A percentile compares a stretch with the other conserved stretches of the same genome.
phyloP scores from a whole-genome alignment of 2,797 vertebrate genomes.

The Pristis pectinata region DNA sequence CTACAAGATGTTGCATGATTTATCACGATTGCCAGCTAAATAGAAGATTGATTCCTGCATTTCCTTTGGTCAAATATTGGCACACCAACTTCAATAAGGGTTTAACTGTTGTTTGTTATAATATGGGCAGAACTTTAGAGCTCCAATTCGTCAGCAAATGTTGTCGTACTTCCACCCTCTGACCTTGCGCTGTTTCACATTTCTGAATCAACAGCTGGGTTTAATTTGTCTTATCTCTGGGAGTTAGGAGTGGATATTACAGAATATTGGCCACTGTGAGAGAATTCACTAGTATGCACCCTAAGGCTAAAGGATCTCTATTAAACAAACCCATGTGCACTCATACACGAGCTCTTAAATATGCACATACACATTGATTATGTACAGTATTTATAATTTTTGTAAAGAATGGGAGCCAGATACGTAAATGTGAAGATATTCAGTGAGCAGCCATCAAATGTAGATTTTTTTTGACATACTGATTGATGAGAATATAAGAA shows the following conservation, averaged over 20 bases:
- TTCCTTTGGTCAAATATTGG: neutral
- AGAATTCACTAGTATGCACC: neutral
- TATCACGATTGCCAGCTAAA: neutral
- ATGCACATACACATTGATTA: neutral
- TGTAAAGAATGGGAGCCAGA: too few relatives aligned
- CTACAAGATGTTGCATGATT: neutral
- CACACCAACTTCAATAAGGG: neutral
- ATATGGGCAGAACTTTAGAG: neutral
- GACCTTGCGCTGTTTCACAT: neutral
- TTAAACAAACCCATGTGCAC: neutral
- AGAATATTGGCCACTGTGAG: neutral
- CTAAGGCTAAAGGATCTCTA: neutral
- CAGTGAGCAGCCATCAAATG: neutral
- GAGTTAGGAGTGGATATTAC: constrained; percentile 2
- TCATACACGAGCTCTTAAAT: too few relatives aligned
- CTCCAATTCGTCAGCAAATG: neutral
- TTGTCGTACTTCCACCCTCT: neutral
- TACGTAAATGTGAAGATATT: neutral
- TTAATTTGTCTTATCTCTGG: constrained; percentile 6
- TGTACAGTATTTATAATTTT: neutral
- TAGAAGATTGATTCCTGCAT: neutral
- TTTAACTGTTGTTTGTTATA: neutral
- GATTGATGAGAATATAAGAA: neutral
- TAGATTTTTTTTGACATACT: neutral
- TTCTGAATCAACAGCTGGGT: neutral